phyloP scores from a whole-genome alignment of 1,140 invertebrate species.

The Metaphire vulgaris region DNA sequence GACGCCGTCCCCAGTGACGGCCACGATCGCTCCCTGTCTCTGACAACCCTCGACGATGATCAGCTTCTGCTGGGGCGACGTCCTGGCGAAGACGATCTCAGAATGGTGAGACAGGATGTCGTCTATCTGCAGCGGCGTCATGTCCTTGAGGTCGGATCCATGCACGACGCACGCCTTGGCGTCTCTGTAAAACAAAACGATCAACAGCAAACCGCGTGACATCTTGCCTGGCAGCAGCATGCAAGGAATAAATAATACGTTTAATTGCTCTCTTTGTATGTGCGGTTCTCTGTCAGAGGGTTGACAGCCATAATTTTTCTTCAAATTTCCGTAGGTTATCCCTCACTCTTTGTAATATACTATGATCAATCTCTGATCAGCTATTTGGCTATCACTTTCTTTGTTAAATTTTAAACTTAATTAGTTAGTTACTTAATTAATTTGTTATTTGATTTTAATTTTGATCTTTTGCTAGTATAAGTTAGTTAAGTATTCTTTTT shows the following conservation, averaged over 20 bases:
- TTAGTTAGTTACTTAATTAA: too few relatives aligned
- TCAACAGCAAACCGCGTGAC: too few relatives aligned
- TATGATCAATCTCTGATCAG: too few relatives aligned
- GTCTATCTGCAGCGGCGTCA: constrained; percentile 6
- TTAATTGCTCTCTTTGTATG: neutral
- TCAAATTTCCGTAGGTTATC: too few relatives aligned
- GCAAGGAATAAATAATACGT: neutral
- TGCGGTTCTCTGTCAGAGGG: neutral
- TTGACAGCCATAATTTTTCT: neutral
- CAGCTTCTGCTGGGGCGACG: too few relatives aligned
- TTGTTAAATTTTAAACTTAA: too few relatives aligned
- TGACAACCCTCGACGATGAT: constrained; percentile 12
- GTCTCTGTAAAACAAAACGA: too few relatives aligned
- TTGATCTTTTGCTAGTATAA: too few relatives aligned
- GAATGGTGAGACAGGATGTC: neutral
- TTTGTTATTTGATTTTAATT: too few relatives aligned
- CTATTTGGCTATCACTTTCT: too few relatives aligned
- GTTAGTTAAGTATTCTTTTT: too few relatives aligned
- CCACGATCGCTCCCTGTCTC: constrained; percentile 5
- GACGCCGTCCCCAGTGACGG: constrained; percentile 9
- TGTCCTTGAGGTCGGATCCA: constrained; percentile 15
- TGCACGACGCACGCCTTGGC: constrained; percentile 8
- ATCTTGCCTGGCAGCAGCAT: neutral
- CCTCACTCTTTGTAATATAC: too few relatives aligned
- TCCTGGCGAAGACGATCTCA: constrained; percentile 12